Percentiles rank a stretch among this genome's conserved stretches.
phyloP scores from a whole-genome alignment of 2,113 vertebrate species.

The Salminus brasiliensis region DNA sequence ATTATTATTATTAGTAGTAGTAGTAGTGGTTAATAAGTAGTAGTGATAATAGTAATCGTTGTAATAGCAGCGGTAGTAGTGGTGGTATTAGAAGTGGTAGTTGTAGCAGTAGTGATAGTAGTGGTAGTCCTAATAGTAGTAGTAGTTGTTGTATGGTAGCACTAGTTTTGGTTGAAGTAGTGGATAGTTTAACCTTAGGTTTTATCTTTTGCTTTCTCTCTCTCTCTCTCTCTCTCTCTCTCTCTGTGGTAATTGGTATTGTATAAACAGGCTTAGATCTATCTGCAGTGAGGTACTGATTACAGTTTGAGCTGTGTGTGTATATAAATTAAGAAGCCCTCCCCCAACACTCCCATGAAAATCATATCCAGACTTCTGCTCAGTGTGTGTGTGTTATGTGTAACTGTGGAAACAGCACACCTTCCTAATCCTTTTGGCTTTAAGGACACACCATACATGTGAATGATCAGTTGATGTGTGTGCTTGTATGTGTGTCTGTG shows the following conservation, averaged over 20 bases:
- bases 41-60: too few relatives aligned
- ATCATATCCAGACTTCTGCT: conserved; percentile 87
- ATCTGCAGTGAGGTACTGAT: conserved; percentile 71
- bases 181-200: too few relatives aligned
- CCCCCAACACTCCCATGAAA: conserved; percentile 66
- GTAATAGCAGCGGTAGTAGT: too few relatives aligned
- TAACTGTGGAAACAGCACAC: conserved; percentile 8
- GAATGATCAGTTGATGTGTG: not conserved
- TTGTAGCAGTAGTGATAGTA: too few relatives aligned
- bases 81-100: too few relatives aligned
- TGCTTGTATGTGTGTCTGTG: conserved; percentile 11
- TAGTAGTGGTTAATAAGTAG: too few relatives aligned
- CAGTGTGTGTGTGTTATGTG: not conserved
- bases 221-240: not conserved
- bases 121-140: too few relatives aligned
- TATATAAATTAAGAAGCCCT: conserved; percentile 83
- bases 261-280: conserved; percentile 82
- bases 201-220: too few relatives aligned
- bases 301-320: conserved; percentile 76
- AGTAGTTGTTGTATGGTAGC: too few relatives aligned
- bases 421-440: not conserved
- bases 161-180: too few relatives aligned
- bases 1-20: too few relatives aligned
- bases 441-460: not conserved
- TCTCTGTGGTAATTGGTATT: conserved; percentile 75